Base-by-base conservation (phyloP, 1,140 invertebrate species). In the Papilio aristodemus region DNA sequence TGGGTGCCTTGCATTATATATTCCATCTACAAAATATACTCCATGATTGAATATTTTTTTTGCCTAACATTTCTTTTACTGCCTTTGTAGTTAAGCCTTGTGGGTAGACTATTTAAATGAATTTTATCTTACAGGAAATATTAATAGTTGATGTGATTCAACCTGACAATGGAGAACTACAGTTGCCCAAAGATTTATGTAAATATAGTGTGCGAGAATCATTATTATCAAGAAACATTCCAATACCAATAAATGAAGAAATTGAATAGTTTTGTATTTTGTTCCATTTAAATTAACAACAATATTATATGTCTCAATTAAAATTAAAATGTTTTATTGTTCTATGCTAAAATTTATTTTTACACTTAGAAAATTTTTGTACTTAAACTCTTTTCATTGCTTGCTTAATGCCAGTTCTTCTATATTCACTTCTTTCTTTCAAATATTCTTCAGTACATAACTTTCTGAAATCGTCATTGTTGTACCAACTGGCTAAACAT, bases 361-460 rank as follows among this genome's bases (percentile, higher is more conserved):
- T 58, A 58, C 57, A 58, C 27, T 8, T 58, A 37, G 1, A 17
- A 19, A 50, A 46, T 39, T 69, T 9, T 37, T 59, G 43, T 11
- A 46, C 41, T 66, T 83, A 90, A 13, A 82, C 80, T 77, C 88
- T 81, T 74, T 81, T 89, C 17, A 84, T 84, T 72, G 94, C 93
- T 83, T 94, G 94, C 59, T 92, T 88, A 41, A 96, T 93, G 19
- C 97, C 97, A 57, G 96, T 97, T 78, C 93, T 91, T 84, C 97
- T 93, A 77, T 94, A 98, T 86, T 97, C 94, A 72, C 94, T 94
- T 81, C 97, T 93, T 88, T 98, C 95, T 27, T 94, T 80, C 74
- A 98, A 92, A 92, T 98, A 98, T 84, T 96, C 93, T 75, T 96
- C 89, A 69, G 92, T 95, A 81, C 96, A 97, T 71, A 93, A 75